phyloP scores from a whole-genome alignment of 2,888 invertebrate genomes.

The Fragum sueziense region DNA sequence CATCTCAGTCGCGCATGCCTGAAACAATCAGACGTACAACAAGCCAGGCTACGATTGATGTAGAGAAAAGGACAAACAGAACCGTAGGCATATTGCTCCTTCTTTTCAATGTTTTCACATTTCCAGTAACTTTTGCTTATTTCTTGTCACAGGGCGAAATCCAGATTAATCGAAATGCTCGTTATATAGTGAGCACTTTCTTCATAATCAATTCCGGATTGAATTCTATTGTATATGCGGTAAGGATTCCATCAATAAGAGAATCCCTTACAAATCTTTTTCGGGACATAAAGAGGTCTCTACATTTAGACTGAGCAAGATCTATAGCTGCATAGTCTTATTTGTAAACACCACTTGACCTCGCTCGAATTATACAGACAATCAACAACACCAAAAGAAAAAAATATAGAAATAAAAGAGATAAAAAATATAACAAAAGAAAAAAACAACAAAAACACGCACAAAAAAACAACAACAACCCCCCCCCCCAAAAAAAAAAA shows the following conservation, averaged over 20 bases:
- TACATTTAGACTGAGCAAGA: too few species aligned
- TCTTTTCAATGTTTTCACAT: not conserved
- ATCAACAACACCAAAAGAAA: too few species aligned
- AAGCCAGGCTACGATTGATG: not conserved
- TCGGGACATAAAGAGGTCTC: not conserved
- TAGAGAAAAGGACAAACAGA: not conserved
- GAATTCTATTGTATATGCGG: not conserved
- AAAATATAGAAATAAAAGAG: too few species aligned
- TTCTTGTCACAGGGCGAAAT: not conserved
- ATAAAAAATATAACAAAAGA: too few species aligned
- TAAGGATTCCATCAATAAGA: not conserved
- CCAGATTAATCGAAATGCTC: not conserved
- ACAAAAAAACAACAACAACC: too few species aligned
- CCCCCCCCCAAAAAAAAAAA: too few species aligned
- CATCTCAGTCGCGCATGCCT: not conserved
- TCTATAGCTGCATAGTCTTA: too few species aligned
- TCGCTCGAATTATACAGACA: too few species aligned
- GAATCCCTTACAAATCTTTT: not conserved
- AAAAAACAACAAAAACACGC: too few species aligned
- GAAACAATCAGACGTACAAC: not conserved
- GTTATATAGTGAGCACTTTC: not conserved
- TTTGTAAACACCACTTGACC: too few species aligned
- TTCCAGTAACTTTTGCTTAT: not conserved
- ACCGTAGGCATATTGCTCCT: not conserved
- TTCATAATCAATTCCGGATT: not conserved